Evolutionary conservation across 2,797 vertebrate genomes (phyloP).

Genomic region (Enteromius trimaculatus): DNA sequence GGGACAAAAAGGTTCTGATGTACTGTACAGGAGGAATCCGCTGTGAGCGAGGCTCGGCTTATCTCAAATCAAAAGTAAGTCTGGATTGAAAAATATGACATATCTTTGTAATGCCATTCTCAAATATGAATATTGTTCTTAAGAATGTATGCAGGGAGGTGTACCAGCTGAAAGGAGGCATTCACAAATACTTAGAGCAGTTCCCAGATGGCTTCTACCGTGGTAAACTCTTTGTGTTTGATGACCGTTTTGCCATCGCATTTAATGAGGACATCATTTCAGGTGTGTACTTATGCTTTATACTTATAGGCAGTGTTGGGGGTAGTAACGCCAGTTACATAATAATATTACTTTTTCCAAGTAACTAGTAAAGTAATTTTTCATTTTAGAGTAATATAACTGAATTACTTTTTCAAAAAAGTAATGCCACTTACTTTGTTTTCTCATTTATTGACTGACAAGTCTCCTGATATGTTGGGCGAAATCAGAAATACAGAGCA

Average conservation of each 20-base stretch:
- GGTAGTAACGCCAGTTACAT: too few relatives aligned
- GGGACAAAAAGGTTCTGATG: conserved; percentile 93
- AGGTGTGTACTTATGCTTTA: conserved; percentile 73
- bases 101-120: neutral
- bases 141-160: conserved; percentile 93
- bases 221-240: conserved; percentile 97
- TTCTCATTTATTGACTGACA: too few relatives aligned
- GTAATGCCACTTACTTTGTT: too few relatives aligned
- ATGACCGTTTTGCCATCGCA: conserved; percentile 90
- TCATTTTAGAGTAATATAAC: too few relatives aligned
- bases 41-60: conserved; percentile 94
- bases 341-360: too few relatives aligned
- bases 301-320: too few relatives aligned
- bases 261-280: conserved; percentile 88
- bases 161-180: conserved; percentile 95
- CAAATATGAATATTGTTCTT: neutral
- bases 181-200: conserved; percentile 94
- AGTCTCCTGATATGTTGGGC: too few relatives aligned
- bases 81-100: neutral
- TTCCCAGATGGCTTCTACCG: conserved; percentile 95
- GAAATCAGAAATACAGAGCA: too few relatives aligned
- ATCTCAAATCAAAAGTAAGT: conserved; percentile 90
- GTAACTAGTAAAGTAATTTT: too few relatives aligned
- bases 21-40: conserved; percentile 98
- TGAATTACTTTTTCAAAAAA: too few relatives aligned